These are phyloP conservation scores for Centruroides vittatus DNA, from an alignment of 1,140 invertebrate species.

Conservation along the genomic window DNA sequence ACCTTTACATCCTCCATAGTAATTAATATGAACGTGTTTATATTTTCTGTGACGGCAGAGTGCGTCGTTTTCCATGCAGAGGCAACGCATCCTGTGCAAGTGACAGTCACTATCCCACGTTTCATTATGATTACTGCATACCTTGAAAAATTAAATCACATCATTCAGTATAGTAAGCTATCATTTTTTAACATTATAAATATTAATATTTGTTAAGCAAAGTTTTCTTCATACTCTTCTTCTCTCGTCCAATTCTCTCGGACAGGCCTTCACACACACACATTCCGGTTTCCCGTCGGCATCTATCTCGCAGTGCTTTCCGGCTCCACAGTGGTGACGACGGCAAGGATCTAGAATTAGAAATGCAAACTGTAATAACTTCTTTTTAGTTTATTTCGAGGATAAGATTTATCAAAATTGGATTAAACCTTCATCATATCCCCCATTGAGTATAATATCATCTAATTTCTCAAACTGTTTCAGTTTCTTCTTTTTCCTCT, in stretches of 20 bases:
- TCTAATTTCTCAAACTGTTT: slow-evolving; percentile 4
- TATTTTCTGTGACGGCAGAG: slow-evolving; percentile 56
- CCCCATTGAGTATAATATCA: slow-evolving; percentile 4
- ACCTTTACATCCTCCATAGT: slow-evolving; percentile 46
- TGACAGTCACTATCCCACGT: slow-evolving; percentile 87
- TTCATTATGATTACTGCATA: slow-evolving; percentile 86
- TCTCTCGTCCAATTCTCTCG: slow-evolving; percentile 56
- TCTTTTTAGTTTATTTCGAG: background rate
- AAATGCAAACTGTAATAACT: background rate
- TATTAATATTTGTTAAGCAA: background rate
- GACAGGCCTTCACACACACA: slow-evolving; percentile 69
- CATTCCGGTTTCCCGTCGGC: slow-evolving; percentile 56
- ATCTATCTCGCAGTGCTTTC: slow-evolving; percentile 62
- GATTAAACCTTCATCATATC: slow-evolving; percentile 1
- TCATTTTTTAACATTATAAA: background rate
- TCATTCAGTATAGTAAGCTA: background rate
- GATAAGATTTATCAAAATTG: background rate
- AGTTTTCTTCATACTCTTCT: slow-evolving; percentile 41
- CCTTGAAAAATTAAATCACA: slow-evolving; percentile 31
- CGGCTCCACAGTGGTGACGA: slow-evolving; percentile 74
- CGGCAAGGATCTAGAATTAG: slow-evolving; percentile 53
- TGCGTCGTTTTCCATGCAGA: slow-evolving; percentile 58
- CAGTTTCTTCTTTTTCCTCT: slow-evolving; percentile 12
- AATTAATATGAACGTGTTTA: slow-evolving; percentile 81
- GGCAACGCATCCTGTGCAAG: slow-evolving; percentile 75